Evolutionary conservation across 2,888 invertebrate species (phyloP), one percentile per base, ranked within the genome.

Genomic region (Dynastes maya): DNA sequence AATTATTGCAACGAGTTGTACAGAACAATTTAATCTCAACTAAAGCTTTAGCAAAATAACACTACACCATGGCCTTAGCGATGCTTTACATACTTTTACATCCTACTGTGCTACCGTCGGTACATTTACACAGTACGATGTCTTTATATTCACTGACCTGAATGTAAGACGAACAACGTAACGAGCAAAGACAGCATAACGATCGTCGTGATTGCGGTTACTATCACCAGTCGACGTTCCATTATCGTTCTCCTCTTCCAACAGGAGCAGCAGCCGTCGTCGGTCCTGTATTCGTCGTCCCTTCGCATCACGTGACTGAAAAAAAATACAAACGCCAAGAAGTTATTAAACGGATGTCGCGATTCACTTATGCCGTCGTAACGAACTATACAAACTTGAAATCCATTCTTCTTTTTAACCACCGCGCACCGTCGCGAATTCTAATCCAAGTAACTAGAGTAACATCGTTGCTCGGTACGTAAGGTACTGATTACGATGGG

Each of bases 151-250:
- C 67, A 84, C 83, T 83, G 81, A 84, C 84, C 81, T 83, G 84
- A 80, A 78, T 83, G 82, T 71, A 83, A 80, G 70, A 83, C 77
- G 72, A 82, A 79, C 67, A 83, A 79, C 79, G 81, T 80, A 78
- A 83, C 81, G 58, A 82, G 80, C 77, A 80, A 74, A 61, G 81
- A 75, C 74, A 83, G 75, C 77, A 83, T 81, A 27, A 82, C 61
- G 40, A 80, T 49, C 29, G 81, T 70, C n/a, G 82, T 82, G 63
- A 83, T 61, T 45, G 80, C 76, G 29, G 82, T 79, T 64, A 81
- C 77, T 65, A 82, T 67, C 63, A 80, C 58, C 70, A 82, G 80
- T 40, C 81, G 83, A 61, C 81, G 82, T 79, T 82, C 83, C 82
- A 84, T 82, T 76, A 75, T 78, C 37, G 81, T 81, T 61, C 81